Conservation (phyloP, 35 echinoderm and acorn worm genomes). For the Apostichopus californicus region DNA sequence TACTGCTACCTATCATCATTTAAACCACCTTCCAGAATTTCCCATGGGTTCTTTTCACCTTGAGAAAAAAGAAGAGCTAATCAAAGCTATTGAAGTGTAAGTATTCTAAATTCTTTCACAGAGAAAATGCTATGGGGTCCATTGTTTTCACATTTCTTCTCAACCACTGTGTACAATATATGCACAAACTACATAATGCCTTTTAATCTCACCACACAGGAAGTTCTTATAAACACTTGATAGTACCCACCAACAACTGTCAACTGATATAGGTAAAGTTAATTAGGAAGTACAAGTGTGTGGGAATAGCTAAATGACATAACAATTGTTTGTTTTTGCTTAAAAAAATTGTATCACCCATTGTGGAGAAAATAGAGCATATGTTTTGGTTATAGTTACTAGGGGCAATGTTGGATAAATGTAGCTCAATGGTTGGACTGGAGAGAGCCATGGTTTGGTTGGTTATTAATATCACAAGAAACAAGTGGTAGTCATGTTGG, state of each 20-base stretch:
- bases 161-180: background rate
- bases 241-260: background rate
- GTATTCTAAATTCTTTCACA: background rate
- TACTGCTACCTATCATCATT: background rate
- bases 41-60: background rate
- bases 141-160: background rate
- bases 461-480: too few relatives aligned
- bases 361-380: background rate
- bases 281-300: background rate
- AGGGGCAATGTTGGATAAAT: too few relatives aligned
- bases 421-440: too few relatives aligned
- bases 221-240: background rate
- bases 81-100: background rate
- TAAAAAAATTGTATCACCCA: background rate
- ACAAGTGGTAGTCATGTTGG: too few relatives aligned
- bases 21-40: background rate
- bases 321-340: background rate
- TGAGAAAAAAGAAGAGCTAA: background rate
- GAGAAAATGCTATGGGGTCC: background rate
- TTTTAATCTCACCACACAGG: background rate
- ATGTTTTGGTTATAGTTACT: too few relatives aligned
- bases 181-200: background rate
- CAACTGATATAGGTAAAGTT: background rate
- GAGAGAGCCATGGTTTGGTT: too few relatives aligned
- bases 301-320: background rate